Percentiles rank a stretch among this genome's conserved stretches.
Evolutionary conservation across 2,113 vertebrate genomes (phyloP).

Genomic region (Pipa parva): DNA sequence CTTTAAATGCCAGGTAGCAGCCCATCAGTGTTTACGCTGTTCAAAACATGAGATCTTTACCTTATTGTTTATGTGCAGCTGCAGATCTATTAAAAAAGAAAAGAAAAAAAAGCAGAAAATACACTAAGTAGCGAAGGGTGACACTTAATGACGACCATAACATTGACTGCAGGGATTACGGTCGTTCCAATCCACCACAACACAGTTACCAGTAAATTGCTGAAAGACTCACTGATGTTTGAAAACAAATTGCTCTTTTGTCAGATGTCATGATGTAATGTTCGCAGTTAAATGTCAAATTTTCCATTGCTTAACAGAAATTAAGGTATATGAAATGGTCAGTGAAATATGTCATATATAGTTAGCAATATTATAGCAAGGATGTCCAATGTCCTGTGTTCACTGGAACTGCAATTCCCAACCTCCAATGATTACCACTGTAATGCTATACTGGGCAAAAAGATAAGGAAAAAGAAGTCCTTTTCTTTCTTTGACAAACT

Average conservation of each 20-base stretch:
- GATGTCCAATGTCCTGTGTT: no score
- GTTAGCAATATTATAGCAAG: no score
- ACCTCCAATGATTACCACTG: no score
- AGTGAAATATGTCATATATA: no score
- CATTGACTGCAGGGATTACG: background rate
- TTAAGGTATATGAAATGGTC: no score
- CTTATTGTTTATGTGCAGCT: background rate
- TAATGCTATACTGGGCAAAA: no score
- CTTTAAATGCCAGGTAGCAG: background rate
- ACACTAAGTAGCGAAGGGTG: background rate
- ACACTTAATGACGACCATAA: background rate
- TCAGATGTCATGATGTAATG: background rate
- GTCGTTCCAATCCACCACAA: background rate
- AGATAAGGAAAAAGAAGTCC: no score
- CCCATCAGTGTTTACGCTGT: background rate
- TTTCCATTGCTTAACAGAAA: background rate
- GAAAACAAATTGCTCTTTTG: background rate
- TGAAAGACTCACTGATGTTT: background rate
- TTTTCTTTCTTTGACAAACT: no score
- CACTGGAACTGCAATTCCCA: no score
- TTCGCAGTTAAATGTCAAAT: background rate
- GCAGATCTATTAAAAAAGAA: background rate
- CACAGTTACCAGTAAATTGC: background rate
- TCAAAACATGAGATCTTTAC: background rate
- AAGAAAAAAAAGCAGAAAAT: background rate